Conservation (phyloP, 2,797 vertebrate genomes). For the Myotis planiceps region DNA sequence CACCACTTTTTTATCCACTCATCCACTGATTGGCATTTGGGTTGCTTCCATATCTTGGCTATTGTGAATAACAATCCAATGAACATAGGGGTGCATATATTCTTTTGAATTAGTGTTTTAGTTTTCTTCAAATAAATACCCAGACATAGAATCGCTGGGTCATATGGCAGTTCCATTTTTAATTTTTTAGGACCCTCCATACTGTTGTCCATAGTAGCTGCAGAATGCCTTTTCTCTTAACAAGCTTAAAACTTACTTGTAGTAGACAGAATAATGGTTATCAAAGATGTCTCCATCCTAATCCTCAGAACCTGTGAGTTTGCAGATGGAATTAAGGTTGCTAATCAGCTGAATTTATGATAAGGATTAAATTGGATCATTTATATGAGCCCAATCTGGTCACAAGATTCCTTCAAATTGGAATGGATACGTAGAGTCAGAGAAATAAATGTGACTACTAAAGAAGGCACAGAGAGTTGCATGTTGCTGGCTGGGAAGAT, state of each 20-base stretch:
- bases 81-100: not conserved
- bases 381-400: not conserved
- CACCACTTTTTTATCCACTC: not conserved
- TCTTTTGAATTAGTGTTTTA: not conserved
- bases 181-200: not conserved
- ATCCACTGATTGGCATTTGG: not conserved
- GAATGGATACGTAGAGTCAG: not conserved
- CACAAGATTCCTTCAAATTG: not conserved
- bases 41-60: not conserved
- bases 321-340: not conserved
- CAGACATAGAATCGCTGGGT: not conserved
- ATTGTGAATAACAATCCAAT: not conserved
- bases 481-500: not conserved
- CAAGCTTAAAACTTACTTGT: not conserved
- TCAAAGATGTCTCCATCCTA: not conserved
- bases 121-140: not conserved
- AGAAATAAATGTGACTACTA: not conserved
- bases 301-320: not conserved
- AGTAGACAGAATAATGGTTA: not conserved
- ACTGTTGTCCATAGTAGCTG: not conserved
- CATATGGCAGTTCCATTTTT: not conserved
- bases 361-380: not conserved
- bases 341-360: not conserved
- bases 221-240: not conserved
- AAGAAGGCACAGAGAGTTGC: not conserved